Evolutionary conservation across 2,888 invertebrate species (phyloP), one percentile per base, ranked within the genome.

Genomic region (Morpho deidamia): DNA sequence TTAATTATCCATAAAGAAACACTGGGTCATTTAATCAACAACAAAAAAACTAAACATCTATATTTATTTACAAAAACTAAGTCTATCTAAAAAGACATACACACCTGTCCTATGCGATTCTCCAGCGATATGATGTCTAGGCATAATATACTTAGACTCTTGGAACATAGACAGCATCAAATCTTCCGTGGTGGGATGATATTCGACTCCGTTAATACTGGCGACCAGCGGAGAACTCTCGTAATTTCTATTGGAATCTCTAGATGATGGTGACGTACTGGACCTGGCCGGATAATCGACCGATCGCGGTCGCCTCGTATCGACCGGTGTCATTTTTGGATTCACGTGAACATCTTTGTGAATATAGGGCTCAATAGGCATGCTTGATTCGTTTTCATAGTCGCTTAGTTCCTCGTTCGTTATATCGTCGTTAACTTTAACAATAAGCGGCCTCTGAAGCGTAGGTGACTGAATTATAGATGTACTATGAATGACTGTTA

Each of bases 321-420:
- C 88, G 37, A 86, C 86, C 0, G 88, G 87, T 32, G 90, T 90
- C 90, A 90, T 90, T 61, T 90, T 90, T n/a, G 90, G 90, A 59
- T 90, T 90, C 0, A 90, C 81, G 56, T 90, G 90, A 23, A 90
- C 90, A 55, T 90, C 90, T 62, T 90, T 90, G 61, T 90, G 90
- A 12, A 89, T 89, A 46, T 89, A 89, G 7, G 83, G 81, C 56
- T 87, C 87, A 7, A 69, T 68, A n/a, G 79, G 65, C 51, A 65
- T 70, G 57, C 68, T 75, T 42, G 71, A 61, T 61, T 83, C 85
- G 64, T 74, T 76, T 61, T 82, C 83, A 54, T 71, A 64, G 38
- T 82, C 82, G 67, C 70, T 78, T 11, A 66, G 35, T 42, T 75
- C 74, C 11, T 80, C 81, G 53, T 64, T 69, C 58, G 70, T 61